These are phyloP conservation scores for Ophion obscuratus DNA, from an alignment of 2,888 invertebrate genomes.

Conservation along the genomic window DNA sequence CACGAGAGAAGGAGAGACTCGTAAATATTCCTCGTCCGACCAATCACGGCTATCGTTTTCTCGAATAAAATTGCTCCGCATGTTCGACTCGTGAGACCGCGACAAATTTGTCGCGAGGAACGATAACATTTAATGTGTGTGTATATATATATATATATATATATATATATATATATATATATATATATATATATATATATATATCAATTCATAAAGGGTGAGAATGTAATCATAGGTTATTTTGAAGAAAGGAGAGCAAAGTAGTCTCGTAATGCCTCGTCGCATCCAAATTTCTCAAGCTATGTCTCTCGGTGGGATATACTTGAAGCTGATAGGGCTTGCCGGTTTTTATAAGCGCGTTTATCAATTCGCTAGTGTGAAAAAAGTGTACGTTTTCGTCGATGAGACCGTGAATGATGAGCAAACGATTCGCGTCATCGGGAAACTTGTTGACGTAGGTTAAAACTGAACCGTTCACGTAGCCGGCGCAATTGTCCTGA, in stretches of 20 bases:
- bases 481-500: conserved; percentile 90
- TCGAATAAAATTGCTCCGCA: conserved; percentile 14
- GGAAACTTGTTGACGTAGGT: conserved; percentile 95
- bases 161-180: background rate
- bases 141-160: too few relatives aligned
- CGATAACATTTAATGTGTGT: conserved; percentile 9
- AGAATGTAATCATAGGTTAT: conserved; percentile 87
- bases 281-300: conserved; percentile 95
- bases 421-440: conserved; percentile 94
- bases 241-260: conserved; percentile 95
- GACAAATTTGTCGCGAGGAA: conserved; percentile 32
- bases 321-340: conserved; percentile 98
- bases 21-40: background rate
- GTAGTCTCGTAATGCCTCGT: conserved; percentile 99
- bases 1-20: conserved; percentile 2
- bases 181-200: background rate
- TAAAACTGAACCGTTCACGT: conserved; percentile 93
- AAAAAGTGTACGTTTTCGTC: conserved; percentile 99
- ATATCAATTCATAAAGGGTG: conserved; percentile 22
- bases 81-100: background rate
- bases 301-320: conserved; percentile 98
- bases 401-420: conserved; percentile 98
- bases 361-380: conserved; percentile 96
- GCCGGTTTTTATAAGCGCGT: conserved; percentile 95
- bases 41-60: conserved; percentile 5